Percentiles rank a stretch among this genome's conserved stretches.
Conservation (phyloP, 2,797 vertebrate species). For the Enteromius trimaculatus region DNA sequence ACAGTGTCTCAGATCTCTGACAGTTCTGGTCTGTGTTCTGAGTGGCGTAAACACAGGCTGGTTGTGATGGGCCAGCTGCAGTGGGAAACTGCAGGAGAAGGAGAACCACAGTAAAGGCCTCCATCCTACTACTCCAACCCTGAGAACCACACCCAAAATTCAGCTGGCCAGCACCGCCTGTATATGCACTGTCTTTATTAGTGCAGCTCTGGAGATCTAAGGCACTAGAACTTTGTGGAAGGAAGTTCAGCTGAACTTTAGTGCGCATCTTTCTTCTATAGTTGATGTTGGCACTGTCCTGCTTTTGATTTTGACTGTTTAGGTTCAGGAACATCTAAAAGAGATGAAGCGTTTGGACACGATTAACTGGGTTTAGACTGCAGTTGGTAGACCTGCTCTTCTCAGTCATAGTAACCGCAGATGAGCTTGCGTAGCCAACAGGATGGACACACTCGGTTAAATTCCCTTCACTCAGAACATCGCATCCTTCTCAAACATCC, state of each 20-base stretch:
- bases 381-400: constrained; percentile 15
- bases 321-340: constrained; percentile 20
- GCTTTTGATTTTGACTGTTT: constrained; percentile 25
- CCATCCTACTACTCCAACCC: neutral
- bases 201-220: neutral
- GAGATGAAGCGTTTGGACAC: constrained; percentile 13
- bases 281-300: constrained; percentile 19
- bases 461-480: constrained; percentile 26
- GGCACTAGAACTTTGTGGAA: neutral
- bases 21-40: constrained; percentile 43
- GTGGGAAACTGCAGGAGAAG: neutral
- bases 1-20: constrained; percentile 33
- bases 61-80: constrained; percentile 6
- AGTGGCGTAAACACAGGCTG: constrained; percentile 32
- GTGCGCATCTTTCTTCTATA: neutral
- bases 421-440: constrained; percentile 3
- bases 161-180: neutral
- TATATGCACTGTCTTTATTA: constrained; percentile 5
- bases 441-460: constrained; percentile 28
- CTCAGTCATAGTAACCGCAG: constrained; percentile 6
- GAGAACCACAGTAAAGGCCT: constrained; percentile 15
- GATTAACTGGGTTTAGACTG: constrained; percentile 21
- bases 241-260: constrained; percentile 6
- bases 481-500: constrained; percentile 2
- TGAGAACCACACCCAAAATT: constrained; percentile 13